Conservation (phyloP, 2,113 vertebrate genomes). For the Chlorodrepanis virens region DNA sequence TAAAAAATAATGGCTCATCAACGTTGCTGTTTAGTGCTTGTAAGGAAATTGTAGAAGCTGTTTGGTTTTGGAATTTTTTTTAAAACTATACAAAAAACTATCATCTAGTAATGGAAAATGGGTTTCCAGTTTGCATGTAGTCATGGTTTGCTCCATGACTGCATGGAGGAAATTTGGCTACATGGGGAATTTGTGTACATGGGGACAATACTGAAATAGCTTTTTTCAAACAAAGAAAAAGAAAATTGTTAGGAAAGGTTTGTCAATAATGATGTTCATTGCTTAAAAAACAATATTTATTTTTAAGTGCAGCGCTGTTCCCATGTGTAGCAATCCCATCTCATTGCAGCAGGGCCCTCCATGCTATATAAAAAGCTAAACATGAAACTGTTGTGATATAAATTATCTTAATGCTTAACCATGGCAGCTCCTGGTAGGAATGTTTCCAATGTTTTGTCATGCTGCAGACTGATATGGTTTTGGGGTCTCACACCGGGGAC, state of each 20-base stretch:
- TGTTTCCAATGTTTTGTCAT: rapidly evolving
- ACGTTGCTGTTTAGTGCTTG: not conserved
- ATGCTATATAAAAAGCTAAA: not conserved
- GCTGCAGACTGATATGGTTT: not conserved
- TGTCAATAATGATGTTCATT: not conserved
- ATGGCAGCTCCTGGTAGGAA: not conserved
- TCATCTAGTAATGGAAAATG: not conserved
- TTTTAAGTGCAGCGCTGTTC: not conserved
- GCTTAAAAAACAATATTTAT: not conserved
- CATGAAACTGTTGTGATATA: not conserved
- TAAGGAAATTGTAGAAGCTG: not conserved
- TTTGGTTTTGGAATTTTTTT: not conserved
- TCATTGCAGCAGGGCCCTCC: not conserved
- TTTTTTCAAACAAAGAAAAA: not conserved
- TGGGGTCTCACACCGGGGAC: not conserved
- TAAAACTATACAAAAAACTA: rapidly evolving
- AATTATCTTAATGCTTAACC: not conserved
- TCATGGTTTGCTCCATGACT: not conserved
- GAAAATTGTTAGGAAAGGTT: not conserved
- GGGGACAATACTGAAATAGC: not conserved
- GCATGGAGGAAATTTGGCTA: not conserved
- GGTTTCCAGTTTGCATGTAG: not conserved
- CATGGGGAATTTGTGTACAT: not conserved
- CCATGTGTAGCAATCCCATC: not conserved
- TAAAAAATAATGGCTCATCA: not conserved